Base-by-base conservation (phyloP, 1,140 invertebrate species). In the Brachionus sp. region DNA sequence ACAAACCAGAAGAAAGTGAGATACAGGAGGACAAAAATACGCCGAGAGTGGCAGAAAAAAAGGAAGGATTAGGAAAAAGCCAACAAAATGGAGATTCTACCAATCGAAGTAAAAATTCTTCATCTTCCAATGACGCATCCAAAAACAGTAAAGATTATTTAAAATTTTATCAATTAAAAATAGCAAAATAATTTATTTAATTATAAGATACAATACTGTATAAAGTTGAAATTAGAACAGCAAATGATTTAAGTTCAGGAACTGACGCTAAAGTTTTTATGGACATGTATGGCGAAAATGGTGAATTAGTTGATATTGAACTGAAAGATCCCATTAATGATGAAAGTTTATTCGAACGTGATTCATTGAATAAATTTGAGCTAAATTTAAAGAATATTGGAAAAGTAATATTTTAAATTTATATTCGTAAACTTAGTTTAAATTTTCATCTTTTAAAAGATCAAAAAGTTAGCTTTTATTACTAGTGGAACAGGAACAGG, bases 261-360 rank as follows among this genome's bases (percentile, higher is more conserved):
- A 89, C 88, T 29, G 87, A 89, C 85, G 88, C 88, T n/a, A 88
- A 89, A 84, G 88, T 88, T 7, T 88, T 86, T 84, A 77, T 89
- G 7, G 87, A 84, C 16, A 83, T 89, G 1, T 85, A 85, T 84
- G 88, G 88, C 29, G 87, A 88, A 46, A 86, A 86, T 35, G 88
- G 87, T 19, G 87, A 89, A 23, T 44, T 66, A 50, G 19, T 1
- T 25, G 78, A 82, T 9, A 25, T 82, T 33, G 57, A 39, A 13
- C 84, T 89, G 25, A 84, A 85, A 25, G 87, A 87, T 84, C 87
- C 88, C 73, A 9, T 50, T 13, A 33, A 82, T 66, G 10, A 7
- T 16, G 16, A 46, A 9, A 73, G 53, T 53, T n/a, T 29, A 12
- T 83, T 83, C 35, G 82, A 83, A 53, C 44, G 64, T 33, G 42